phyloP scores from a whole-genome alignment of 2,113 vertebrate species.

The Phyllopteryx taeniolatus region DNA sequence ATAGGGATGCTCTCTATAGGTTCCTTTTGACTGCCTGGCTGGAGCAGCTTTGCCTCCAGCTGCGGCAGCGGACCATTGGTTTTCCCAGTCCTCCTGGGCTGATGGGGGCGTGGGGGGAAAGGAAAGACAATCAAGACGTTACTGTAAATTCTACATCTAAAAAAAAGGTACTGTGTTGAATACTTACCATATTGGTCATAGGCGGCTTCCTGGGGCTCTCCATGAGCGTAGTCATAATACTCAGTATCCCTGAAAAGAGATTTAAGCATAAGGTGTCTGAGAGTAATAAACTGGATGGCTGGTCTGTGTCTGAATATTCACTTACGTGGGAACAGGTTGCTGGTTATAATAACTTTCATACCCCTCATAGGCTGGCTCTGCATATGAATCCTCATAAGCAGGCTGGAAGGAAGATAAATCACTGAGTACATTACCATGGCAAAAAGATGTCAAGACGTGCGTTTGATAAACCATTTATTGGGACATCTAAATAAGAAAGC shows the following conservation, averaged over 20 bases:
- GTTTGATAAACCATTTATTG: constrained; percentile 11
- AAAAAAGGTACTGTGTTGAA: background rate
- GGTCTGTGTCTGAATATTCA: constrained; percentile 16
- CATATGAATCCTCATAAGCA: constrained; percentile 87
- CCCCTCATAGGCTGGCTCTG: constrained; percentile 86
- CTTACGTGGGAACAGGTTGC: constrained; percentile 87
- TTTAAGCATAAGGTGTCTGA: background rate
- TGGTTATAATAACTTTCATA: constrained; percentile 94
- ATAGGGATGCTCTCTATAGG: constrained; percentile 91
- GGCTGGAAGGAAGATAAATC: constrained; percentile 60
- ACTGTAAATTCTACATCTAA: no score
- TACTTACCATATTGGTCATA: constrained; percentile 90
- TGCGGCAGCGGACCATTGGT: constrained; percentile 76
- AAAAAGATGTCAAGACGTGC: background rate
- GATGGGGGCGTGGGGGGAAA: background rate
- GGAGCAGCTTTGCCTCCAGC: constrained; percentile 79
- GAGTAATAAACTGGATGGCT: background rate
- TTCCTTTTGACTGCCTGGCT: constrained; percentile 81
- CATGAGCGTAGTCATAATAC: constrained; percentile 97
- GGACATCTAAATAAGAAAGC: constrained; percentile 2
- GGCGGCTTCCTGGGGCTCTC: constrained; percentile 84
- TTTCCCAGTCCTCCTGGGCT: constrained; percentile 95
- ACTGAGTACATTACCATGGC: constrained; percentile 1
- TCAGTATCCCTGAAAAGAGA: constrained; percentile 83
- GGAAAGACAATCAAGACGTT: constrained; percentile 24